phyloP scores from a whole-genome alignment of 2,113 vertebrate species.

The Aptenodytes patagonicus region DNA sequence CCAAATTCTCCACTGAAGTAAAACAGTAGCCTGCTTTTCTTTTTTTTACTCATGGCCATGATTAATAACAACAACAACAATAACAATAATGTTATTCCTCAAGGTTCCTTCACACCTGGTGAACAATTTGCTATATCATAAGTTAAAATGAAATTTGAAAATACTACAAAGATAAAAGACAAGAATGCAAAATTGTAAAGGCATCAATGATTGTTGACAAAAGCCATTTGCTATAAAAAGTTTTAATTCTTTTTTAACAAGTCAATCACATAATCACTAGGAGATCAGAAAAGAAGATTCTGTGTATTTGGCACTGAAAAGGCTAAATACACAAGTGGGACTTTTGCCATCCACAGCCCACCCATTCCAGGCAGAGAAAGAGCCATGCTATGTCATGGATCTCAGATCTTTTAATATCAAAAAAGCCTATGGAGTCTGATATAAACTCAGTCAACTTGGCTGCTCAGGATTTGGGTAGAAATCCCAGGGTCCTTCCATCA shows the following conservation, averaged over 20 bases:
- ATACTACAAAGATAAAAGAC: neutral
- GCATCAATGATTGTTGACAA: neutral
- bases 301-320: neutral
- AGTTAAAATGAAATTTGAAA: neutral
- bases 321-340: neutral
- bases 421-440: neutral
- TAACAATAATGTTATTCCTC: neutral
- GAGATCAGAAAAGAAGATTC: neutral
- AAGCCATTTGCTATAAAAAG: neutral
- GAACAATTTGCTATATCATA: neutral
- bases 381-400: neutral
- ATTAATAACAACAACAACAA: conserved; percentile 50
- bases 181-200: neutral
- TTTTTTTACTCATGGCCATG: neutral
- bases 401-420: neutral
- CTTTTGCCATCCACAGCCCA: neutral
- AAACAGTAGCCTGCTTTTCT: conserved; percentile 32
- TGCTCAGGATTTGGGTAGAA: neutral
- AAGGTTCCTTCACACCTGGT: conserved; percentile 18
- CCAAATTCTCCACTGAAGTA: conserved; percentile 42
- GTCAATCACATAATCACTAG: neutral
- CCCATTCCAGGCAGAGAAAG: neutral
- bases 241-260: neutral
- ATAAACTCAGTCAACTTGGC: neutral
- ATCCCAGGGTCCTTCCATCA: neutral